Evolutionary conservation across 2,797 vertebrate species (phyloP), one percentile per base, ranked within the genome.

Genomic region (Sebastes hubbsi): DNA sequence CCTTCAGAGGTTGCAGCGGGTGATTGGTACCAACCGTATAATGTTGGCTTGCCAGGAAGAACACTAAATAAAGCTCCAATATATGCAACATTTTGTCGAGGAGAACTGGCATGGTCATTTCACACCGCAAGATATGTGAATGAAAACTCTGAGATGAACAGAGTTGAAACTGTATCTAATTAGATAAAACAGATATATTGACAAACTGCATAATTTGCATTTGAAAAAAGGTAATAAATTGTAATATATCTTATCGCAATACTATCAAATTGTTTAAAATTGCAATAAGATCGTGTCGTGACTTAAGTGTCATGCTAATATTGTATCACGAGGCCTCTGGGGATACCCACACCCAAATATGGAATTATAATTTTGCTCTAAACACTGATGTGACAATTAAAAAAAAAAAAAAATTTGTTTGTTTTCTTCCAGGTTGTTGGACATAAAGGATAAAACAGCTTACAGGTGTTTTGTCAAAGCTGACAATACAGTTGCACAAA

Each of bases 351-450:
- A 0, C 18, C 18, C 18, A 20, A 49, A 49, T 9, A 49, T 68
- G 60, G 54, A 82, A 72, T 76, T 72, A 64, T 55, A 64, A 65
- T 54, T 75, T 86, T 64, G 70, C 70, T 25, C 86, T 82, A 88
- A 78, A 85, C 8, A 81, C 73, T 29, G 42, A 46, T 18, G 16
- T 46, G 16, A 42, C 38, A 42, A 18, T 46, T 46, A 46, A 46
- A 46, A 46, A 46, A 46, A 18, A 46, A 3, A n/a, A n/a, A n/a
- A n/a, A n/a, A n/a, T 46, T 46, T 46, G 6, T 46, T 18, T 18
- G 14, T 46, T 46, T 46, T 83, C 32, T 11, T 14, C 32, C 78
- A 76, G 20, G 30, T 77, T 1, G 27, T 49, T 84, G 38, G 72
- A 75, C 68, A 34, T 46, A 25, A 25, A 71, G 34, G 49, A 58